A percentile compares a stretch with the other conserved stretches of the same genome.
phyloP scores from a whole-genome alignment of 2,797 vertebrate genomes.

The Aulostomus chinensis region DNA sequence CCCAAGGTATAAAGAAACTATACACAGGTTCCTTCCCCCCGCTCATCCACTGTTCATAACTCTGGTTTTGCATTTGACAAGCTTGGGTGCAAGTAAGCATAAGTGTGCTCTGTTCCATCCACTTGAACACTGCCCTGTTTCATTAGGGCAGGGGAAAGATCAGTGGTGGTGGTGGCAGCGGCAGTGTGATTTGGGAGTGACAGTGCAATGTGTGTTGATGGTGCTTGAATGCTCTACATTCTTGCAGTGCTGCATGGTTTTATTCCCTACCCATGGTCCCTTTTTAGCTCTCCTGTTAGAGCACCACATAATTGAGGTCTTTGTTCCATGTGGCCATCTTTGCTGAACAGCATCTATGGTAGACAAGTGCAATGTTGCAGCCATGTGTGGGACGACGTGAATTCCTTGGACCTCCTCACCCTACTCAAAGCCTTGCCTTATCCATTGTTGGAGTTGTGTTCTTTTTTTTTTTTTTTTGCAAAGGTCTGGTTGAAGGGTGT shows the following conservation, averaged over 20 bases:
- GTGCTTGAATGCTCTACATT: conserved; percentile 66
- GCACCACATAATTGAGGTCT: conserved; percentile 74
- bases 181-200: conserved; percentile 64
- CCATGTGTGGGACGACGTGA: conserved; percentile 40
- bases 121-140: conserved; percentile 70
- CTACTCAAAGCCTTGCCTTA: conserved; percentile 36
- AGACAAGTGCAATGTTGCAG: conserved; percentile 34
- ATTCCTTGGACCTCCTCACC: conserved; percentile 29
- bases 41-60: conserved; percentile 37
- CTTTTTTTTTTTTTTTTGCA: too few relatives aligned
- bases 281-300: conserved; percentile 76
- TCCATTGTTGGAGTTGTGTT: conserved; percentile 42
- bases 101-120: conserved; percentile 69
- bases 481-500: conserved; percentile 28
- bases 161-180: conserved; percentile 43
- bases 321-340: conserved; percentile 68
- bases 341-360: conserved; percentile 40
- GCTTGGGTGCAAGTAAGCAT: conserved; percentile 45
- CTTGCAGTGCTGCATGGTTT: conserved; percentile 67
- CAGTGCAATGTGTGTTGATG: conserved; percentile 61
- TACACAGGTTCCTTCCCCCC: conserved; percentile 13
- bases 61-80: conserved; percentile 52
- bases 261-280: conserved; percentile 61
- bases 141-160: conserved; percentile 63
- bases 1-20: conserved; percentile 43